phyloP scores from a whole-genome alignment of 1,140 invertebrate genomes.

The Vanessa tameamea region DNA sequence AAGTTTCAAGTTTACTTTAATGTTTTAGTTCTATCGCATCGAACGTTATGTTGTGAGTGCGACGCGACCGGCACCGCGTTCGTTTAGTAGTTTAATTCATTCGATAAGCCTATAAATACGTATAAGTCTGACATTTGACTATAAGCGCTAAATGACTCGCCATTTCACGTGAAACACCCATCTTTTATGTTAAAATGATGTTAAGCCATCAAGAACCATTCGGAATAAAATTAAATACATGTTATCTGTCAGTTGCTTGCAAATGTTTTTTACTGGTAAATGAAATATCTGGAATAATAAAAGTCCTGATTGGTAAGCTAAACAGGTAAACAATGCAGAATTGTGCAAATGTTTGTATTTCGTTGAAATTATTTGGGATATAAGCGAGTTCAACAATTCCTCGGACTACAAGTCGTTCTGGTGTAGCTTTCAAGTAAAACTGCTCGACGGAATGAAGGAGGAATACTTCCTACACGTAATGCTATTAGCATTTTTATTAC shows the following conservation, averaged over 20 bases:
- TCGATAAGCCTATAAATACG: not conserved
- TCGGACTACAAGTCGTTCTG: not conserved
- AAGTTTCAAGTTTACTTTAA: too few species aligned
- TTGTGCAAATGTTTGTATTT: not conserved
- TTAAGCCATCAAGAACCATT: too few species aligned
- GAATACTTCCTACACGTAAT: not conserved
- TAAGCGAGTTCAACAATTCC: not conserved
- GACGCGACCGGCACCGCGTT: not conserved
- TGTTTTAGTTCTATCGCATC: too few species aligned
- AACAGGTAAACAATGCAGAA: too few species aligned
- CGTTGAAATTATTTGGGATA: not conserved
- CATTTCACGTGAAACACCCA: constrained; percentile 1
- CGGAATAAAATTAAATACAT: too few species aligned
- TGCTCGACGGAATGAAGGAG: not conserved
- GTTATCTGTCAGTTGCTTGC: too few species aligned
- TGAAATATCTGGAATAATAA: too few species aligned
- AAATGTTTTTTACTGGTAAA: too few species aligned
- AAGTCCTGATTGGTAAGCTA: too few species aligned
- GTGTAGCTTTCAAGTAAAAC: not conserved
- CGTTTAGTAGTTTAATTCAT: not conserved
- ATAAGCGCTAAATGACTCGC: not conserved
- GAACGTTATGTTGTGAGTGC: too few species aligned
- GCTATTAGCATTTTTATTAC: not conserved
- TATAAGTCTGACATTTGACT: not conserved
- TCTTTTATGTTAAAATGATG: not conserved